A percentile compares a stretch with the other conserved stretches of the same genome.
Conservation (phyloP, 2,113 vertebrate species). For the Brachyhypopomus gauderio region DNA sequence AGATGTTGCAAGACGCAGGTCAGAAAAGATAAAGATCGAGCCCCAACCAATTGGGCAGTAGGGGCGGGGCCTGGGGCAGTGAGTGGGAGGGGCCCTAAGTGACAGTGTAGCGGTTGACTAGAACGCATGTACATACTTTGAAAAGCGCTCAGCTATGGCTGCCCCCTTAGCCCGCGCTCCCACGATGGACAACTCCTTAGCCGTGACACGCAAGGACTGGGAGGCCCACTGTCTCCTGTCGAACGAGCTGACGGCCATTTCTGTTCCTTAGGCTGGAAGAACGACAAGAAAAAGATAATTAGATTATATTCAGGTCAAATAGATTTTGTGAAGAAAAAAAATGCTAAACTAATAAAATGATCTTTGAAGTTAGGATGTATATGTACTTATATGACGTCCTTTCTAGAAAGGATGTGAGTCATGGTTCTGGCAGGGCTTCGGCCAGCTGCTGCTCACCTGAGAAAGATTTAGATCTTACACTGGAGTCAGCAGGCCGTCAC, state of each 20-base stretch:
- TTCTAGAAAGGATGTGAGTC: constrained; percentile 12
- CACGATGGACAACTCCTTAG: constrained; percentile 90
- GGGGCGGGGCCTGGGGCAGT: neutral
- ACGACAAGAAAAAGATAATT: neutral
- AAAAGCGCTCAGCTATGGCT: constrained; percentile 86
- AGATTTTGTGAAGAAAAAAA: neutral
- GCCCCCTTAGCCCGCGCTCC: constrained; percentile 81
- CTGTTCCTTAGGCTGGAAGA: constrained; percentile 9
- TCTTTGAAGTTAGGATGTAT: no score
- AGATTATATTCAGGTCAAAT: neutral
- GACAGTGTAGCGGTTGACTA: neutral
- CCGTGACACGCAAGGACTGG: constrained; percentile 87
- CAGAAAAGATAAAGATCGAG: neutral
- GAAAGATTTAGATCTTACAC: constrained; percentile 7
- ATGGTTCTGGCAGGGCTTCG: neutral
- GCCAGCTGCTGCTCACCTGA: constrained; percentile 38
- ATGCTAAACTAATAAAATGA: no score
- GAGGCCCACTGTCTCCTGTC: constrained; percentile 85
- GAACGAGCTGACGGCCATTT: constrained; percentile 86
- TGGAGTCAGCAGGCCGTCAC: neutral
- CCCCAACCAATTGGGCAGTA: neutral
- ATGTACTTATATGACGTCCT: neutral
- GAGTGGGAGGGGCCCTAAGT: neutral
- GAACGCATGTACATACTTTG: constrained; percentile 80
- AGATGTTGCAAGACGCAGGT: neutral